A percentile compares a stretch with the other conserved stretches of the same genome.
Conservation (phyloP, 2,113 vertebrate species). For the Eidolon helvum region DNA sequence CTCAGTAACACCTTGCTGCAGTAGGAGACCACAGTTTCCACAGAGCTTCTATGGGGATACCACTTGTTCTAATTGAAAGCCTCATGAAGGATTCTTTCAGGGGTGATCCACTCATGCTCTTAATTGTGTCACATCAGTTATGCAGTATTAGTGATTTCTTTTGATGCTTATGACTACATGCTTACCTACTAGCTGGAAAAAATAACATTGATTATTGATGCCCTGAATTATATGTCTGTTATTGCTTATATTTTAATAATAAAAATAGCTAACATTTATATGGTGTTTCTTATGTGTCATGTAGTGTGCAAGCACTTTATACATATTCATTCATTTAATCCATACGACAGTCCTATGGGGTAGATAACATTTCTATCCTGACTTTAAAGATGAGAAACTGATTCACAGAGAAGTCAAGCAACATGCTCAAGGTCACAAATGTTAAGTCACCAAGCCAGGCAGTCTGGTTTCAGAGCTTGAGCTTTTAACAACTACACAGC, state of each 20-base stretch:
- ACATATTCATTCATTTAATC: background rate
- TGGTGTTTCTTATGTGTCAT: background rate
- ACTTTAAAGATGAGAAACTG: background rate
- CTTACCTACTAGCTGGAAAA: background rate
- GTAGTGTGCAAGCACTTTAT: background rate
- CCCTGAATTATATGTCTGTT: background rate
- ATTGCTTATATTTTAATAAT: background rate
- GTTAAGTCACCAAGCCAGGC: background rate
- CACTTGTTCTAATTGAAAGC: background rate
- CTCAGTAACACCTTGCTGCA: background rate
- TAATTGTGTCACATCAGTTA: background rate
- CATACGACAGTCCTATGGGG: background rate
- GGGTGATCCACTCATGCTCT: background rate
- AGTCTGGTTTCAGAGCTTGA: background rate
- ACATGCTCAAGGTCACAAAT: background rate
- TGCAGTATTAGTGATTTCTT: background rate
- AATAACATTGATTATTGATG: background rate
- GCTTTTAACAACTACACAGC: background rate
- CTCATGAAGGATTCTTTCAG: background rate
- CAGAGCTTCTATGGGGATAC: background rate
- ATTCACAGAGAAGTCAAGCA: background rate
- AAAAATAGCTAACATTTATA: background rate
- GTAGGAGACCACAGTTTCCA: background rate
- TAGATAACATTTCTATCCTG: background rate
- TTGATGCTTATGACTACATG: background rate